A percentile compares a stretch with the other conserved stretches of the same genome.
Evolutionary conservation across 1,140 invertebrate species (phyloP).

Genomic region (Heterodera carotae): DNA sequence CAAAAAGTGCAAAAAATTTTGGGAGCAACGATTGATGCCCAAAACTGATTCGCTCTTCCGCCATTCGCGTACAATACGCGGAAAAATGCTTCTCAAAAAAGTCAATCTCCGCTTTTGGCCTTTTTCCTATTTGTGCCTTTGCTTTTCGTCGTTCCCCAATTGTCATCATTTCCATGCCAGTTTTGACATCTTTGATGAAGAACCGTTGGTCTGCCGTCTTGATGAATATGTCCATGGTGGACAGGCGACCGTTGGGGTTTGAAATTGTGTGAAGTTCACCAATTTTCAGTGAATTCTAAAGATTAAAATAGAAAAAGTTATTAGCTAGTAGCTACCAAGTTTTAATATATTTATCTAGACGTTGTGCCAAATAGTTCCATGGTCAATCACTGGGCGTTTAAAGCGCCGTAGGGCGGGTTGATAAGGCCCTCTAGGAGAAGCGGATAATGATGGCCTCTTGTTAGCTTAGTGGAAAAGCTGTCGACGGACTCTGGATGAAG

Average conservation of each 20-base stretch:
- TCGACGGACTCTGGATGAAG: too few species aligned
- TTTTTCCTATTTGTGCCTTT: background rate
- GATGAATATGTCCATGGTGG: slow-evolving; percentile 4
- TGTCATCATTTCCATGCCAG: background rate
- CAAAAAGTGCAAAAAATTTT: slow-evolving; percentile 1
- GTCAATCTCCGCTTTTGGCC: background rate
- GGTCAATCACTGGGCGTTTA: too few species aligned
- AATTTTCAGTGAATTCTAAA: background rate
- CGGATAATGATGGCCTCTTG: too few species aligned
- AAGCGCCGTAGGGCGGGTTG: too few species aligned
- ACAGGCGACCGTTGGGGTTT: slow-evolving; percentile 7
- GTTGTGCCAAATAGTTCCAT: background rate
- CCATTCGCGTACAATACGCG: background rate
- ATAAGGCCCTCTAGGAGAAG: too few species aligned
- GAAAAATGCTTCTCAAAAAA: background rate
- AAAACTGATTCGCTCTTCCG: background rate
- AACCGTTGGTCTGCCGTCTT: background rate
- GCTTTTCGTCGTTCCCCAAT: background rate
- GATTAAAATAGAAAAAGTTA: background rate
- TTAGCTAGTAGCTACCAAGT: too few species aligned
- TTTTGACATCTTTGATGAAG: slow-evolving; percentile 16
- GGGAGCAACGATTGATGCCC: background rate
- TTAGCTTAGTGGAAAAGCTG: too few species aligned
- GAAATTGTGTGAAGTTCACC: background rate
- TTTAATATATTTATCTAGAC: too few species aligned